phyloP scores from a whole-genome alignment of 1,140 invertebrate genomes.

The Papilio polytes region DNA sequence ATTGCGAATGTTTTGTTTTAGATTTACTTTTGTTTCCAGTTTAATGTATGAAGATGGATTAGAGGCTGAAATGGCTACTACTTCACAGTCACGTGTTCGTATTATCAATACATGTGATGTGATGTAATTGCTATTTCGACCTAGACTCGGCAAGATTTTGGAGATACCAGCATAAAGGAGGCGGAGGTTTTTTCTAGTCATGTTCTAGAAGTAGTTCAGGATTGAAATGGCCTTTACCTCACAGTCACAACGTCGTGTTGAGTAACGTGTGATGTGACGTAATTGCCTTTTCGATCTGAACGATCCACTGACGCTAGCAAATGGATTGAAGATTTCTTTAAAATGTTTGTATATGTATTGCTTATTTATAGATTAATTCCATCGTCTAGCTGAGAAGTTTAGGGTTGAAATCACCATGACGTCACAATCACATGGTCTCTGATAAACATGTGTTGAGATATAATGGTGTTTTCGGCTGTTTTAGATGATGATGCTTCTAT shows the following conservation, averaged over 20 bases:
- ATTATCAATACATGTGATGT: slow-evolving; percentile 79
- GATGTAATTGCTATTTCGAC: slow-evolving; percentile 80
- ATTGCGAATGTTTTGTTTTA: background rate
- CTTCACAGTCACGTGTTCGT: slow-evolving; percentile 82
- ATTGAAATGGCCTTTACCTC: slow-evolving; percentile 82
- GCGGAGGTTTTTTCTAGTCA: too few species aligned
- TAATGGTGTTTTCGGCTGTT: slow-evolving; percentile 79
- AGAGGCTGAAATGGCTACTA: slow-evolving; percentile 81
- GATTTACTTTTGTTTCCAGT: background rate
- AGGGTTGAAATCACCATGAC: slow-evolving; percentile 81
- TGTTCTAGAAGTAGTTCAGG: slow-evolving; percentile 56
- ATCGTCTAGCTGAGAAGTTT: slow-evolving; percentile 52
- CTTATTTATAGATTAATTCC: background rate
- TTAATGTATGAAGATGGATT: slow-evolving; percentile 55
- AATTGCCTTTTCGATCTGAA: slow-evolving; percentile 78
- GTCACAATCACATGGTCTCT: slow-evolving; percentile 81
- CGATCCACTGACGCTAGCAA: background rate
- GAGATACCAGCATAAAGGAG: too few species aligned
- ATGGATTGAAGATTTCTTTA: background rate
- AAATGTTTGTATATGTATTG: background rate
- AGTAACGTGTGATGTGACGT: slow-evolving; percentile 82
- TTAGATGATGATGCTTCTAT: background rate
- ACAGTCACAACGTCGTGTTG: slow-evolving; percentile 78
- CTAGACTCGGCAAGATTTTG: slow-evolving; percentile 47
- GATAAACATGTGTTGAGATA: slow-evolving; percentile 82